phyloP scores from a whole-genome alignment of 1,140 invertebrate genomes.

The Copidosoma floridanum region DNA sequence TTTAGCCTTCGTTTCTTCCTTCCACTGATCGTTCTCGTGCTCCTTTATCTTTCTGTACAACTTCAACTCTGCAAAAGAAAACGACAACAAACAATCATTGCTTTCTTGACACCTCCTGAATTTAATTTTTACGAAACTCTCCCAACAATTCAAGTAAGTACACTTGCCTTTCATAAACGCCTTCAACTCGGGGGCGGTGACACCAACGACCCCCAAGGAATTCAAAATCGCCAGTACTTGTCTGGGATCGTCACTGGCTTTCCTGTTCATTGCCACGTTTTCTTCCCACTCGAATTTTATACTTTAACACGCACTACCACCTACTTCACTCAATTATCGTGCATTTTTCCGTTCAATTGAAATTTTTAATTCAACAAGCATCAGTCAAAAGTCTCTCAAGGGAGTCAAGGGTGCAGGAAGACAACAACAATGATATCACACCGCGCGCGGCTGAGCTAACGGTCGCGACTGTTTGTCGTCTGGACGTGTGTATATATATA shows the following conservation, averaged over 20 bases:
- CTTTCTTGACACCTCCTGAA: background rate
- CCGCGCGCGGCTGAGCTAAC: no score
- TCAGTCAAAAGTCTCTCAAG: no score
- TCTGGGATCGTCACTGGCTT: slow-evolving; percentile 45
- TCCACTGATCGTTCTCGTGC: slow-evolving; percentile 40
- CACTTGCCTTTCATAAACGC: slow-evolving; percentile 53
- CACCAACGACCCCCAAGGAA: slow-evolving; percentile 50
- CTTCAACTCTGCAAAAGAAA: slow-evolving; percentile 43
- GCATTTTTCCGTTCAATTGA: no score
- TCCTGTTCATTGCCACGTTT: slow-evolving; percentile 11
- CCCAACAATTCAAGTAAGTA: background rate
- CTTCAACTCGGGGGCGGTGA: slow-evolving; percentile 50
- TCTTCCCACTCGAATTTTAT: no score
- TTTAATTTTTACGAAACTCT: background rate
- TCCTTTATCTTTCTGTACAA: slow-evolving; percentile 49
- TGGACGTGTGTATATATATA: no score
- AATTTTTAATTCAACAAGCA: no score
- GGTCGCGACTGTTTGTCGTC: no score
- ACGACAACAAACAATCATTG: background rate
- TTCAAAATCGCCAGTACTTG: slow-evolving; percentile 48
- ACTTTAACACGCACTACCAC: no score
- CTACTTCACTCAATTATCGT: no score
- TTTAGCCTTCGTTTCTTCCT: slow-evolving; percentile 43
- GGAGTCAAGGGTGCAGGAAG: no score
- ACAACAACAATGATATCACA: no score